Evolutionary conservation across 2,888 invertebrate genomes (phyloP).

Genomic region (Dryobota labecula): DNA sequence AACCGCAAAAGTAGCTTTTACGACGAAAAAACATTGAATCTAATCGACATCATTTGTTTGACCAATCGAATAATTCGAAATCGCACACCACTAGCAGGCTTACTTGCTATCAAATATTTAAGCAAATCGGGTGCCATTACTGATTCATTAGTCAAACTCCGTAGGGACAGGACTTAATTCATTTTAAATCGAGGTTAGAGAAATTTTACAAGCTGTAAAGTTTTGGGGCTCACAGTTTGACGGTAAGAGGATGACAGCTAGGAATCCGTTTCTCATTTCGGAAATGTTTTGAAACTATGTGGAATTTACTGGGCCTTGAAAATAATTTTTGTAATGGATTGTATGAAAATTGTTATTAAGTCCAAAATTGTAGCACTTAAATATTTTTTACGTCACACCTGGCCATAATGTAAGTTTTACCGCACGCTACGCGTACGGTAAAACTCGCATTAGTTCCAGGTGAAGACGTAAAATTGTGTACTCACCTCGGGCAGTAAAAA

Average conservation of each 20-base stretch:
- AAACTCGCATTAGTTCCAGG: too few relatives aligned
- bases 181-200: conserved; percentile 65
- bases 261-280: conserved; percentile 44
- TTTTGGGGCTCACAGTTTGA: conserved; percentile 51
- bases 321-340: conserved; percentile 1
- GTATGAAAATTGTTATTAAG: not conserved
- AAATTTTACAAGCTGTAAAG: conserved; percentile 63
- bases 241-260: conserved; percentile 27
- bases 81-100: conserved; percentile 24
- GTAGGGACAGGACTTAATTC: conserved; percentile 63
- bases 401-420: too few relatives aligned
- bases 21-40: not conserved
- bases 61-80: conserved; percentile 13
- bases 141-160: conserved; percentile 68
- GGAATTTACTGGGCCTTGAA: not conserved
- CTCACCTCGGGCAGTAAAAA: too few relatives aligned
- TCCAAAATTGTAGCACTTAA: not conserved
- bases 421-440: too few relatives aligned
- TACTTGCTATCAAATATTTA: conserved; percentile 64
- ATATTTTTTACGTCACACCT: too few relatives aligned
- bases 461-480: too few relatives aligned
- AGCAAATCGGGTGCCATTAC: conserved; percentile 65
- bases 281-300: conserved; percentile 18
- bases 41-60: not conserved
- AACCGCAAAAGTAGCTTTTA: not conserved